Evolutionary conservation across 2,113 vertebrate species (phyloP).

Genomic region (Hydrolagus affinis): DNA sequence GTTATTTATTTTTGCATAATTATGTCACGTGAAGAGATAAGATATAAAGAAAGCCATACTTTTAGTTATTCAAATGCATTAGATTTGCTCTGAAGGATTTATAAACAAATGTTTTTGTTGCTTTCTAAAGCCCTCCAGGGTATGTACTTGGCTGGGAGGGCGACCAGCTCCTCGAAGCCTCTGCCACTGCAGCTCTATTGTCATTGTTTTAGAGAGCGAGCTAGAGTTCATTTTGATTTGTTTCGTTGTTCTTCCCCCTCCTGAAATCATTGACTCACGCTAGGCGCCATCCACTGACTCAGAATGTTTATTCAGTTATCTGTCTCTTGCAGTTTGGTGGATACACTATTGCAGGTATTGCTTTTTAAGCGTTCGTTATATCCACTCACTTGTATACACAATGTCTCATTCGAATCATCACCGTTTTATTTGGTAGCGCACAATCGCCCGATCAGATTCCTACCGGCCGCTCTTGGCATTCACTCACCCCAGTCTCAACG

Average conservation of each 20-base stretch:
- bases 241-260: neutral
- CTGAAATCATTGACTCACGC: neutral
- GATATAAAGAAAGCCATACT: neutral
- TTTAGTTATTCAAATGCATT: neutral
- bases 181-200: neutral
- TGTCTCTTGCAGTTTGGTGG: neutral
- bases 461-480: constrained; percentile 86
- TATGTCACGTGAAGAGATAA: neutral
- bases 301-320: neutral
- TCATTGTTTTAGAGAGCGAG: neutral
- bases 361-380: constrained; percentile 6
- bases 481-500: constrained; percentile 75
- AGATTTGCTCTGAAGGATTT: neutral
- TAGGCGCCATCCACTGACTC: neutral
- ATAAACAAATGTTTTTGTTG: neutral
- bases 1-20: constrained; percentile 18
- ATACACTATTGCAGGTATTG: neutral
- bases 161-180: neutral
- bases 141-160: neutral
- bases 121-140: too few relatives aligned
- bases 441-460: constrained; percentile 59
- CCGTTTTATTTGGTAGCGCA: constrained; percentile 42
- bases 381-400: neutral
- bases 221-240: neutral
- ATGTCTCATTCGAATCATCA: neutral